phyloP scores from a whole-genome alignment of 2,113 vertebrate species.

The Microtus pennsylvanicus region DNA sequence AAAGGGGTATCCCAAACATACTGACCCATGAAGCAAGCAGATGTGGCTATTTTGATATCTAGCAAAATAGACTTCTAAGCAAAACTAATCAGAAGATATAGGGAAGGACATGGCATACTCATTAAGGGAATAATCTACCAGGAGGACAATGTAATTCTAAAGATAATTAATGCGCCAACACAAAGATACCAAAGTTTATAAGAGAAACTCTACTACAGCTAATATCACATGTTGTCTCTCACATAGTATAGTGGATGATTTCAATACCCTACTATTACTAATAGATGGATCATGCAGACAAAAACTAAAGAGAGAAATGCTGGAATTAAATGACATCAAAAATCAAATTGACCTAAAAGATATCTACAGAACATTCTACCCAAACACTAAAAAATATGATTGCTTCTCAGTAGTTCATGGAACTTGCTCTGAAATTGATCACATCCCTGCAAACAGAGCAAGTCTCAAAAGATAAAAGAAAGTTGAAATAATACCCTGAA shows the following conservation, averaged over 20 bases:
- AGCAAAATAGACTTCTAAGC: not conserved
- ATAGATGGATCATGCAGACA: no score
- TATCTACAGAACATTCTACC: not conserved
- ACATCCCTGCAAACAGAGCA: not conserved
- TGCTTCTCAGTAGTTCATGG: not conserved
- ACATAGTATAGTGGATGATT: no score
- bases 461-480: not conserved
- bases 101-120: not conserved
- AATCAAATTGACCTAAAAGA: not conserved
- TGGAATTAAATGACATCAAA: not conserved
- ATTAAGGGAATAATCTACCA: not conserved
- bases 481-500: not conserved
- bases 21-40: not conserved
- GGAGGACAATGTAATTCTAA: not conserved
- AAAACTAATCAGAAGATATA: not conserved
- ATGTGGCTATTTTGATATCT: not conserved
- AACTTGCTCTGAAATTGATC: not conserved
- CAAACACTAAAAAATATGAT: not conserved
- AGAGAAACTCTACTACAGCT: no score
- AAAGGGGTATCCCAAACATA: not conserved
- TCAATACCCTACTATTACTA: no score
- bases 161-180: not conserved
- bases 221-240: no score
- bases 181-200: no score
- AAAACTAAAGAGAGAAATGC: no score